Base-by-base conservation (phyloP, 1,140 invertebrate genomes). In the Bombus cullumanus region DNA sequence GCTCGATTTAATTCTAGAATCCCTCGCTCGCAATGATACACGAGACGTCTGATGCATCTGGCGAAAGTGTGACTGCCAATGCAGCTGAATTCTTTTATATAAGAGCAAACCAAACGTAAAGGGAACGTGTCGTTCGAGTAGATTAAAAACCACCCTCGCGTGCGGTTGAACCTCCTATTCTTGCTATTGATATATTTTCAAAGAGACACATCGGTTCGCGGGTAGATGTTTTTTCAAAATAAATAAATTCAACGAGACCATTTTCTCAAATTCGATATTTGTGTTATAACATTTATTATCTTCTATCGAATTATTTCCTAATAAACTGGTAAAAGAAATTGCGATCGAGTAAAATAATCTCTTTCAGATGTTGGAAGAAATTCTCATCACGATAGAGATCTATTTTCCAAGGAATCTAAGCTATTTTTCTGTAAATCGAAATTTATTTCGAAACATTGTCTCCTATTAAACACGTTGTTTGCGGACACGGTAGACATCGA, bases 1-100 rank as follows among this genome's bases (percentile, higher is more conserved):
- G 43, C 41, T 68, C 43, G 28, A 80, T 80, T 69, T 80, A 43
- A 53, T 53, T 39, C 31, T 12, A 34, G 22, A 34, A 68, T 43
- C 5, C 64, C 15, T 15, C 12, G 43, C 1, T 37, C 13, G 22
- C 31, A 25, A n/a, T 53, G 66, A 80, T 53, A 31, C 31, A 53
- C 25, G 31, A 22, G 66, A 80, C 64, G 25, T 47, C 62, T 68
- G 62, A 34, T n/a, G 43, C 31, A 53, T 69, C 64, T 69, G 78
- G 25, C 31, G 8, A 13, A 1, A 69, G 28, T 37, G 12, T 12
- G 64, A 69, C 22, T 25, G 64, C 8, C 22, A 79, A 68, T 28
- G 41, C 47, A 79, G 41, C 31, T 68, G 75, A 62, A 64, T 57
- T 15, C 31, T 47, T 79, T 68, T n/a, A 39, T 64, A 78, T 34